phyloP scores from a whole-genome alignment of 2,797 vertebrate species.

The Oryzias dopingdopingensis region DNA sequence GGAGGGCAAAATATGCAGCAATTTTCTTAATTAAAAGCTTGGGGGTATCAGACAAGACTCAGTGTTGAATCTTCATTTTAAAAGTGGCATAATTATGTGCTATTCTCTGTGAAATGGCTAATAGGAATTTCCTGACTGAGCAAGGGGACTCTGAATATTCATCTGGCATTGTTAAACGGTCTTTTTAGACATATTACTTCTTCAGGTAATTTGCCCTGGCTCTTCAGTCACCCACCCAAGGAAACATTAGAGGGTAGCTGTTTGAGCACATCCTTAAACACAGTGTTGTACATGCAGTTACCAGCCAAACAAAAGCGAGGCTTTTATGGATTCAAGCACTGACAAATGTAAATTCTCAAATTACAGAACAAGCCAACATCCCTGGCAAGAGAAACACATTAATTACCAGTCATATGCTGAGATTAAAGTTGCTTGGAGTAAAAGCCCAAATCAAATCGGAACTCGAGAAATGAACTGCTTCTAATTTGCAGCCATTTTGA shows the following conservation, averaged over 20 bases:
- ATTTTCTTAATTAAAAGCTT: conserved; percentile 84
- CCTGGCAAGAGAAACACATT: conserved; percentile 32
- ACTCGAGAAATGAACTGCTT: conserved; percentile 52
- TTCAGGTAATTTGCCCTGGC: conserved; percentile 54
- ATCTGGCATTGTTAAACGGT: conserved; percentile 75
- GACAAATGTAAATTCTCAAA: conserved; percentile 29
- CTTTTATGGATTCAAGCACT: conserved; percentile 28
- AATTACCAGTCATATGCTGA: conserved; percentile 60
- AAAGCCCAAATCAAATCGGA: conserved; percentile 57
- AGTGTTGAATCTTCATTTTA: conserved; percentile 70
- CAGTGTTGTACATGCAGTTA: conserved; percentile 14
- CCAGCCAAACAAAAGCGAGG: conserved; percentile 17
- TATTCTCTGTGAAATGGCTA: conserved; percentile 72
- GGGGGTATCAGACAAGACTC: conserved; percentile 69
- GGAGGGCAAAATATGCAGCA: conserved; percentile 70
- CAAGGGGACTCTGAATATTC: conserved; percentile 74
- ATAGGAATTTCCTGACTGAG: conserved; percentile 63
- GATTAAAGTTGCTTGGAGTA: conserved; percentile 48
- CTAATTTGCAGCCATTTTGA: conserved; percentile 57
- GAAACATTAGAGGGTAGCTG: conserved; percentile 37
- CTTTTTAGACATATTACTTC: conserved; percentile 68
- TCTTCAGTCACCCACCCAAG: conserved; percentile 49
- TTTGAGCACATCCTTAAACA: conserved; percentile 24
- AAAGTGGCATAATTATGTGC: conserved; percentile 75
- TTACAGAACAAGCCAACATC: conserved; percentile 12